phyloP scores from a whole-genome alignment of 2,888 invertebrate genomes.

The Tiliacea citrago region DNA sequence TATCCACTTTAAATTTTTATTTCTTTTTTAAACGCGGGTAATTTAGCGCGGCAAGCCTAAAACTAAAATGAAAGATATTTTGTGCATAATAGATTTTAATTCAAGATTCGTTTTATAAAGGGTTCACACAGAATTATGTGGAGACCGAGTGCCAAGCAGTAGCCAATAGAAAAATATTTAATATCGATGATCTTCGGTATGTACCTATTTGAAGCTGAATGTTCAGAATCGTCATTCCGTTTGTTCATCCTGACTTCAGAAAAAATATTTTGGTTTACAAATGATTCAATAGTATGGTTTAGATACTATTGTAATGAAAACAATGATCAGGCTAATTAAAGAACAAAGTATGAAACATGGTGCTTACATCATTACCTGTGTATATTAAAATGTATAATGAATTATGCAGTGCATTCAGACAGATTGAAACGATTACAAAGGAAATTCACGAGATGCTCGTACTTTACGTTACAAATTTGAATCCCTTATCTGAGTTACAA shows the following conservation, averaged over 20 bases:
- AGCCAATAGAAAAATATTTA: not conserved
- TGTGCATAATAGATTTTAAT: too few species aligned
- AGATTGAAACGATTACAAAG: too few species aligned
- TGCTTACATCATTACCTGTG: not conserved
- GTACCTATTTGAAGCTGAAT: not conserved
- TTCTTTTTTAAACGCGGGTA: too few species aligned
- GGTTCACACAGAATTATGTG: not conserved
- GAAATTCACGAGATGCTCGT: too few species aligned
- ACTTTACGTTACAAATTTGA: too few species aligned
- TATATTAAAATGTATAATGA: too few species aligned
- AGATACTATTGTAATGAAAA: constrained; percentile 7
- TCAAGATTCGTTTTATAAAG: not conserved
- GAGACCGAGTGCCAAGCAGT: not conserved
- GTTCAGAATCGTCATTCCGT: not conserved
- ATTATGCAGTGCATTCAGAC: too few species aligned
- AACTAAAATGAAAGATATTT: too few species aligned
- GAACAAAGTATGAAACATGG: not conserved
- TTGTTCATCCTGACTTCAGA: not conserved
- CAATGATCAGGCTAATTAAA: not conserved
- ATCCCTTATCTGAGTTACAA: too few species aligned
- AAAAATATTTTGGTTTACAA: not conserved
- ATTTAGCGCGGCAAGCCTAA: too few species aligned
- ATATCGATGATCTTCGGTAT: not conserved
- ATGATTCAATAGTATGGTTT: constrained; percentile 8
- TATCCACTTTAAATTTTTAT: too few species aligned